Conservation (phyloP, 1,140 invertebrate species). For the Mesaphorura yosii region DNA sequence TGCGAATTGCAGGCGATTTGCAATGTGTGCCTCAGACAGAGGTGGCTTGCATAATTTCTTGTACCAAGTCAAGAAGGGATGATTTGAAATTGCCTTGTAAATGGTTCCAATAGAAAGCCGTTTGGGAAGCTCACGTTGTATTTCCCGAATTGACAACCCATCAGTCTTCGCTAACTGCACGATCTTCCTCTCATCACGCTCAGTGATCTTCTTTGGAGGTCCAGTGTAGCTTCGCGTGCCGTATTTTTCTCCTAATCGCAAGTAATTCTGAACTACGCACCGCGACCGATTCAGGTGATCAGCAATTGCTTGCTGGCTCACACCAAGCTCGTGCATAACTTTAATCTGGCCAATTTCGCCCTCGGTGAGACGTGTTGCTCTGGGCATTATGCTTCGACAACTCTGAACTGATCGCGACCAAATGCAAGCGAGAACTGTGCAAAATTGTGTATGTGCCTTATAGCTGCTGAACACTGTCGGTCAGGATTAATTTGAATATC, state of each 20-base stretch:
- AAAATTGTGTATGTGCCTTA: too few species aligned
- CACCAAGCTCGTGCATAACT: too few species aligned
- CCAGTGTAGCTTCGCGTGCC: neutral
- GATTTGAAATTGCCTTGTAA: neutral
- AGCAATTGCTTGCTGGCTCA: too few species aligned
- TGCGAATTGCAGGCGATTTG: conserved; percentile 1
- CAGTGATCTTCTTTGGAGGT: neutral
- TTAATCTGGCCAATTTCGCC: too few species aligned
- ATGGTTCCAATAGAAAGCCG: neutral
- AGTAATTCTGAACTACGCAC: too few species aligned
- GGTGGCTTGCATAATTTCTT: neutral
- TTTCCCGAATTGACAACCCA: neutral
- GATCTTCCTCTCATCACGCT: neutral
- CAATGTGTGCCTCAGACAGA: neutral
- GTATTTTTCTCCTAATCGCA: neutral
- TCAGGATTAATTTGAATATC: too few species aligned
- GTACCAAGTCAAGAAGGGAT: neutral
- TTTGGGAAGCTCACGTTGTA: neutral
- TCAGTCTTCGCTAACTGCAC: neutral
- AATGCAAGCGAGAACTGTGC: too few species aligned
- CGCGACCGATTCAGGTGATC: too few species aligned
- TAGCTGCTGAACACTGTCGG: too few species aligned
- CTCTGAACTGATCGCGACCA: too few species aligned
- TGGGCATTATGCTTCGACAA: too few species aligned
- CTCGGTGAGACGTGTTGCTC: too few species aligned